Conservation (phyloP, 2,797 vertebrate genomes). For the Cyclopterus lumpus region DNA sequence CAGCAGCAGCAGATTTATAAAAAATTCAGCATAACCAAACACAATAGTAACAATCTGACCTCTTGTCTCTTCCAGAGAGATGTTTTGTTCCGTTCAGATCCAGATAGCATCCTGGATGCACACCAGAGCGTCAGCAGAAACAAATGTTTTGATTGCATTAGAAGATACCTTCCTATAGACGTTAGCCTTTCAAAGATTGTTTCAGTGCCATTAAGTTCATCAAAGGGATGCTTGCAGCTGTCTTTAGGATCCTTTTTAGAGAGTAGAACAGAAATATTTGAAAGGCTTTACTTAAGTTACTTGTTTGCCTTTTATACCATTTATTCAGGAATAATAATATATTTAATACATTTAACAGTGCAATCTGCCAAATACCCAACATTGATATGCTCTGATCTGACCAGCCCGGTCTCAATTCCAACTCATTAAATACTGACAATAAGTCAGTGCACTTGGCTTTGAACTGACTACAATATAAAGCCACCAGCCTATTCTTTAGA, state of each 20-base stretch:
- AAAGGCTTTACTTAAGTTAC: background rate
- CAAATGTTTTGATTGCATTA: background rate
- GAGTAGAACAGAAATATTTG: background rate
- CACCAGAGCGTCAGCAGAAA: background rate
- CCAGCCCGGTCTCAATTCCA: too few relatives aligned
- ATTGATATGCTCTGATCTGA: background rate
- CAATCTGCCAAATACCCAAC: background rate
- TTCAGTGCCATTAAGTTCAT: background rate
- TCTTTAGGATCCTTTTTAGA: background rate
- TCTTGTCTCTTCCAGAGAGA: background rate
- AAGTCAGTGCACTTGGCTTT: too few relatives aligned
- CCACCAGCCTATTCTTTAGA: too few relatives aligned
- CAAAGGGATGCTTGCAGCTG: background rate
- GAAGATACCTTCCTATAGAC: background rate
- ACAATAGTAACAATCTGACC: background rate
- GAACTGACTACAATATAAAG: too few relatives aligned
- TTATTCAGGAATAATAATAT: background rate
- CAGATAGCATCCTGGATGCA: background rate
- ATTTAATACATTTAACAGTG: background rate
- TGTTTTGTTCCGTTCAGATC: background rate
- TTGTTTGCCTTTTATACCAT: background rate
- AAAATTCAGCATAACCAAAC: background rate
- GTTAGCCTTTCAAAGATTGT: background rate
- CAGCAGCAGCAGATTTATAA: background rate
- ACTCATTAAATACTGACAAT: too few relatives aligned